Evolutionary conservation across 2,888 invertebrate species (phyloP).

Genomic region (Sphinx pinastri): DNA sequence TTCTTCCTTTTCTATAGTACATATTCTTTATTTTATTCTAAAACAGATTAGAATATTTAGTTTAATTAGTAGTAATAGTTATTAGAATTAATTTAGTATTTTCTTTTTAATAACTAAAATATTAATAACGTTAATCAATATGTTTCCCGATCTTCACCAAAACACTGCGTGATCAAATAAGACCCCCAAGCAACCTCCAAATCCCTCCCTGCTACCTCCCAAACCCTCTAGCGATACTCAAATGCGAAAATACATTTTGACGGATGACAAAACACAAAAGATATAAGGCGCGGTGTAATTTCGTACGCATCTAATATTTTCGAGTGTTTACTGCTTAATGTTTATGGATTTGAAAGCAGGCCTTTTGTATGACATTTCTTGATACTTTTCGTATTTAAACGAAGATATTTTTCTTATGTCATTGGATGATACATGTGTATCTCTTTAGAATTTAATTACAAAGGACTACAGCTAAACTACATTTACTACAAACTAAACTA

Average conservation of each 20-base stretch:
- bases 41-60: too few species aligned
- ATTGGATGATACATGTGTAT: background rate
- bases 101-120: too few species aligned
- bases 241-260: slow-evolving; percentile 77
- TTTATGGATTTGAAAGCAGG: slow-evolving; percentile 22
- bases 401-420: background rate
- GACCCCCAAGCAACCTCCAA: background rate
- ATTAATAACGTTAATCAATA: too few species aligned
- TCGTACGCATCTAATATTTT: slow-evolving; percentile 76
- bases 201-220: background rate
- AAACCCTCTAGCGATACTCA: slow-evolving; percentile 60
- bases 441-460: too few species aligned
- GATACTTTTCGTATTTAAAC: background rate
- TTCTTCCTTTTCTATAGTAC: too few species aligned
- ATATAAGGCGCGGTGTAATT: slow-evolving; percentile 61
- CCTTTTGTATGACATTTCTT: slow-evolving; percentile 15
- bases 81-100: too few species aligned
- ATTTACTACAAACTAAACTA: too few species aligned
- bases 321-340: slow-evolving; percentile 57
- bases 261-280: slow-evolving; percentile 79
- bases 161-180: too few species aligned
- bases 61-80: too few species aligned
- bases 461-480: too few species aligned
- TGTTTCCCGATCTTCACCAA: too few species aligned
- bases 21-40: too few species aligned